phyloP scores from a whole-genome alignment of 2,797 vertebrate genomes.

The Pseudocheirus occidentalis region DNA sequence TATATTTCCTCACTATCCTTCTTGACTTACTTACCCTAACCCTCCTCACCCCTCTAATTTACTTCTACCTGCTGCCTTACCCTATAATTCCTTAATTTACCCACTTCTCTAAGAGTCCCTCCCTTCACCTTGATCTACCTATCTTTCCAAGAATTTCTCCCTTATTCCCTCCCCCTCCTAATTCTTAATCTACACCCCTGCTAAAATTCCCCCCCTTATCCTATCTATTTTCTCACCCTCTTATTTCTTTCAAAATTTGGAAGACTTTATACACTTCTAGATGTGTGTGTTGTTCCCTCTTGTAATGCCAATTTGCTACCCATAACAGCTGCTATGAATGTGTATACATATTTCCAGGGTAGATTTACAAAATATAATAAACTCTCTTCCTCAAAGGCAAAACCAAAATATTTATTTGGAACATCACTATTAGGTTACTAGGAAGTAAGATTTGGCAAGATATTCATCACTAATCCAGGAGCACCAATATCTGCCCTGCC shows the following conservation, averaged over 20 bases:
- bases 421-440: too few species aligned
- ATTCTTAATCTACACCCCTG: neutral
- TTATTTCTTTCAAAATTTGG: neutral
- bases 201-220: neutral
- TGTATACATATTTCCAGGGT: too few species aligned
- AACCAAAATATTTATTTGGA: too few species aligned
- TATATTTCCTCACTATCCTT: neutral
- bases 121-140: neutral
- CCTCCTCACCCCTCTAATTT: neutral
- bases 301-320: too few species aligned
- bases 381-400: too few species aligned
- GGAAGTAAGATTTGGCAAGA: too few species aligned
- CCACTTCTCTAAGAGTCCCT: neutral
- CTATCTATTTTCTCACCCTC: neutral
- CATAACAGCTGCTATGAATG: too few species aligned
- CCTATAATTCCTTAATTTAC: neutral
- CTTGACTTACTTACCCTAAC: neutral
- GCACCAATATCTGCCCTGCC: too few species aligned
- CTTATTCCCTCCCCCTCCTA: neutral
- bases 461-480: too few species aligned
- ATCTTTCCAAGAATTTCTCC: neutral
- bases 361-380: too few species aligned
- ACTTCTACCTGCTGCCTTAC: neutral
- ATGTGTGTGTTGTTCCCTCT: neutral
- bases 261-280: neutral